These are phyloP conservation scores for Zaprionus africanus DNA, from an alignment of 1,140 invertebrate genomes.

Conservation along the genomic window DNA sequence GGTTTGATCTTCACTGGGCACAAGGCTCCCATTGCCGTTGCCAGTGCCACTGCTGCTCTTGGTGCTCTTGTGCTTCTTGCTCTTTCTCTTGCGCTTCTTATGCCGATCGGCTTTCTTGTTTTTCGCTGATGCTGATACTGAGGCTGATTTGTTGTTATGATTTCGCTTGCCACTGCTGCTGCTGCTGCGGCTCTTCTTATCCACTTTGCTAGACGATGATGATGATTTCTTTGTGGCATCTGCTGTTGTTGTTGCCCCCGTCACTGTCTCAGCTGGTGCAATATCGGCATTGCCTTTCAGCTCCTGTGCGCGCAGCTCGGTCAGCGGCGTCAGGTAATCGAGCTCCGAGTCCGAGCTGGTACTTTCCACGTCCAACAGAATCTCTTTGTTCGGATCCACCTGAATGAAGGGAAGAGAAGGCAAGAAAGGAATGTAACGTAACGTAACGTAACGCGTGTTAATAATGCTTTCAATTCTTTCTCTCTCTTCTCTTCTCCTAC, in stretches of 20 bases:
- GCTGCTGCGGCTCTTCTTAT: slow-evolving; percentile 41
- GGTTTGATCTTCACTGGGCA: slow-evolving; percentile 9
- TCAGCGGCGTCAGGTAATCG: slow-evolving; percentile 92
- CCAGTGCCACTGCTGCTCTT: background rate
- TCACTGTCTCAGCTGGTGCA: slow-evolving; percentile 23
- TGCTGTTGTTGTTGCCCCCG: slow-evolving; percentile 28
- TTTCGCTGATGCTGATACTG: slow-evolving; percentile 47
- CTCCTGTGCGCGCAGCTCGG: slow-evolving; percentile 91
- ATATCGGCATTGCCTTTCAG: slow-evolving; percentile 86
- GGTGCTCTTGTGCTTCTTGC: slow-evolving; percentile 56
- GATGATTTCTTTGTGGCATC: background rate
- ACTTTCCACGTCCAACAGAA: slow-evolving; percentile 97
- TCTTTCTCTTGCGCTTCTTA: slow-evolving; percentile 71
- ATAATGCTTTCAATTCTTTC: background rate
- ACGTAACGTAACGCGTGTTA: slow-evolving; percentile 19
- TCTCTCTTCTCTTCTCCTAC: background rate
- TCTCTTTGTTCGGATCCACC: slow-evolving; percentile 93
- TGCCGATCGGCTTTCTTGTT: slow-evolving; percentile 59
- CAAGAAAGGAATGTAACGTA: too few relatives aligned
- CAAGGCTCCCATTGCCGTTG: background rate
- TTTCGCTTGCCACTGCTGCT: slow-evolving; percentile 10
- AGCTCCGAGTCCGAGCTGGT: slow-evolving; percentile 95
- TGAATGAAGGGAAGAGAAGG: slow-evolving; percentile 55
- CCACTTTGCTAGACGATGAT: slow-evolving; percentile 28
- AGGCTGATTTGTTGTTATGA: slow-evolving; percentile 19